Evolutionary conservation across 2,888 invertebrate species (phyloP), one percentile per base, ranked within the genome.

Genomic region (Cheilosia impressa): DNA sequence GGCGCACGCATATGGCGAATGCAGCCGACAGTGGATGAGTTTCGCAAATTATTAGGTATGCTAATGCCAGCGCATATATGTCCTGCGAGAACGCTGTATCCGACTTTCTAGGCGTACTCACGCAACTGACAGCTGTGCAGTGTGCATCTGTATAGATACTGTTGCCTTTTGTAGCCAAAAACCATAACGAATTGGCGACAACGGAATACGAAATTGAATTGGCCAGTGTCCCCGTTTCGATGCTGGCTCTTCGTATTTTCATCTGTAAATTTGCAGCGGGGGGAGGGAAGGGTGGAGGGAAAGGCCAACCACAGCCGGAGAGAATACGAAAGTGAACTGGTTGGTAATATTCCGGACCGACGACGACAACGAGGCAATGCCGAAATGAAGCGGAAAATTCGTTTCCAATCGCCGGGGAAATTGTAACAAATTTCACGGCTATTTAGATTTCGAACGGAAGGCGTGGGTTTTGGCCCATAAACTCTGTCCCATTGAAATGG

Each of bases 301-400:
- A 79, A 65, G 65, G 38, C 78, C 24, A 62, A 13, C 27, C 34
- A 34, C 38, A 19, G 34, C 41, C 68, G 41, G 60, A 77, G 65
- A 58, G 63, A 50, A 55, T 71, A 41, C 53, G 75, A 65, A 75
- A 75, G 79, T 75, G 69, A 68, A 58, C 68, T 52, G 38, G 38
- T 38, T 52, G 63, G 58, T 53, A 60, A 19, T 24, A 34, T 62
- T 19, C 63, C 17, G 34, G 68, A 53, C 17, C 31, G 10, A 58
- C 66, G 31, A 24, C 31, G n/a, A 58, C 66, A 41, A 24, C 31
- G n/a, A 58, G 63, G 22, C 53, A 47, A 50, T 47, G 65, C 68
- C 45, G 65, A 76, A 84, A 68, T 81, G 58, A 85, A 72, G 85
- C 80, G 76, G 76, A 81, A 85, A 85, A 85, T 85, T 76, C 55